Conservation (phyloP, 2,888 invertebrate species). For the Mechanitis messenoides region DNA sequence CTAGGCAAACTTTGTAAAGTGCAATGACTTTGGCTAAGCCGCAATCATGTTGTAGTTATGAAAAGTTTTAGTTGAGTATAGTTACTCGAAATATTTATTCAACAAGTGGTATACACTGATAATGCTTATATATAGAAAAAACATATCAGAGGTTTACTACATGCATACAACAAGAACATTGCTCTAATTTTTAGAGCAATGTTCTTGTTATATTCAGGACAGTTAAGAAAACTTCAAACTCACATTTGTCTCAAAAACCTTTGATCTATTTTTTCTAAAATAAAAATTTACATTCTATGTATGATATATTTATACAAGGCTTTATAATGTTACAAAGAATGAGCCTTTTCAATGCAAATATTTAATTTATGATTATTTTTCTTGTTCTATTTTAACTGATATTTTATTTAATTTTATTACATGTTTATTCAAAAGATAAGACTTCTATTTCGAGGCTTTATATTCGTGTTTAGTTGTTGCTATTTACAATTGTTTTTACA, state of each 20-base stretch:
- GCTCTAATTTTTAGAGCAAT: background rate
- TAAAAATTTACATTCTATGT: conserved; percentile 12
- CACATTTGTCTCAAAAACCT: conserved; percentile 19
- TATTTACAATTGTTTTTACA: conserved; percentile 69
- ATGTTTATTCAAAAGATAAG: conserved; percentile 49
- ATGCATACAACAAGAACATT: background rate
- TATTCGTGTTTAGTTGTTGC: conserved; percentile 58
- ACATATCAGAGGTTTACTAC: background rate
- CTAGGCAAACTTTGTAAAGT: conserved; percentile 55
- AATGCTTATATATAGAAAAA: conserved; percentile 41
- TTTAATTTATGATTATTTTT: conserved; percentile 19
- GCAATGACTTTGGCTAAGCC: conserved; percentile 73
- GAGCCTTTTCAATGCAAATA: conserved; percentile 6
- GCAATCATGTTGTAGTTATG: conserved; percentile 58
- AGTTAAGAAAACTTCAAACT: conserved; percentile 40
- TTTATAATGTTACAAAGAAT: background rate
- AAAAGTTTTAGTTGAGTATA: conserved; percentile 51
- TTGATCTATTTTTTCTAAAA: conserved; percentile 3
- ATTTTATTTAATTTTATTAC: conserved; percentile 48
- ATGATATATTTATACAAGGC: conserved; percentile 2
- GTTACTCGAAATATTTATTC: conserved; percentile 55
- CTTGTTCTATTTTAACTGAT: conserved; percentile 24
- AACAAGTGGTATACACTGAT: conserved; percentile 64
- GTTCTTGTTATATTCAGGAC: background rate
- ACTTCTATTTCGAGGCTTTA: conserved; percentile 64